Evolutionary conservation across 2,888 invertebrate species (phyloP).

Genomic region (Incurvaria masculella): DNA sequence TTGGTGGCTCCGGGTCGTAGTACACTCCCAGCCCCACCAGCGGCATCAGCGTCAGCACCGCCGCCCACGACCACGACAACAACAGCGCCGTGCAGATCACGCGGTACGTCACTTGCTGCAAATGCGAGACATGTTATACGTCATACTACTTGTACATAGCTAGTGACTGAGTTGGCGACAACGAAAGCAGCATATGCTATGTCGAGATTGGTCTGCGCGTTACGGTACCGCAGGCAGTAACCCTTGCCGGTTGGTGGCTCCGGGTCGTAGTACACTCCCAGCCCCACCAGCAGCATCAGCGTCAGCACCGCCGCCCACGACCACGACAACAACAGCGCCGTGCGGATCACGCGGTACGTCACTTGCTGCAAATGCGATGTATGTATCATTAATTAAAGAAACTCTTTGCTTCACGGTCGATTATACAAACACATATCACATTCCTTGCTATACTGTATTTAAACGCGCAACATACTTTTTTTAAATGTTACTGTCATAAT

Average conservation of each 20-base stretch:
- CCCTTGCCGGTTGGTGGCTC: slow-evolving; percentile 28
- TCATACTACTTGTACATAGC: too few relatives aligned
- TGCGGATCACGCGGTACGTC: slow-evolving; percentile 72
- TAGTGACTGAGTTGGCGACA: too few relatives aligned
- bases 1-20: slow-evolving; percentile 51
- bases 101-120: slow-evolving; percentile 78
- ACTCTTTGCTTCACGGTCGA: too few relatives aligned
- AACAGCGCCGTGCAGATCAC: slow-evolving; percentile 69
- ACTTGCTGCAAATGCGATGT: slow-evolving; percentile 79
- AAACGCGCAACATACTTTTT: too few relatives aligned
- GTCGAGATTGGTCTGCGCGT: slow-evolving; percentile 62
- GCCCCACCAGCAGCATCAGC: slow-evolving; percentile 70
- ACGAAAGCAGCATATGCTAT: slow-evolving; percentile 73
- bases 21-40: slow-evolving; percentile 72
- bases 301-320: slow-evolving; percentile 66
- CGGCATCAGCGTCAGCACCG: slow-evolving; percentile 71
- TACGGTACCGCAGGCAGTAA: slow-evolving; percentile 68
- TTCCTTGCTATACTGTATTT: too few relatives aligned
- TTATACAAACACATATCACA: too few relatives aligned
- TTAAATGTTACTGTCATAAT: too few relatives aligned
- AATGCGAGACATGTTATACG: too few relatives aligned
- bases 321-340: slow-evolving; percentile 68
- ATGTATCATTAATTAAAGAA: too few relatives aligned
- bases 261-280: slow-evolving; percentile 72
- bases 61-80: slow-evolving; percentile 65